Conservation (phyloP, 2,113 vertebrate genomes). For the Datnioides undecimradiatus region DNA sequence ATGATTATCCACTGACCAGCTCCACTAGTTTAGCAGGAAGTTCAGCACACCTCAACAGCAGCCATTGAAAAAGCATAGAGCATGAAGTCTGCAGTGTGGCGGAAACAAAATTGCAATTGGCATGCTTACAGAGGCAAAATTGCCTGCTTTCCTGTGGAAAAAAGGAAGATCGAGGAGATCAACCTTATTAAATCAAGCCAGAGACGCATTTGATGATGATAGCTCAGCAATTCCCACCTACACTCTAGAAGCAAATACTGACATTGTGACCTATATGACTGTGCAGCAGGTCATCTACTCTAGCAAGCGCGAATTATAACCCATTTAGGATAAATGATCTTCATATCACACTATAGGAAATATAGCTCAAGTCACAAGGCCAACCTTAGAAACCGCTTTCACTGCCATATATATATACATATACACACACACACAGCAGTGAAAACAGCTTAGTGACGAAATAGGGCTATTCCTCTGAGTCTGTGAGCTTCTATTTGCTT, state of each 20-base stretch:
- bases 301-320: conserved; percentile 41
- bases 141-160: background rate
- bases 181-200: conserved; percentile 20
- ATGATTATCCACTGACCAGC: conserved; percentile 36
- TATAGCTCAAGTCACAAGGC: conserved; percentile 45
- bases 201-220: conserved; percentile 24
- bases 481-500: conserved; percentile 28
- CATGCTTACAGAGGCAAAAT: background rate
- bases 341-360: conserved; percentile 14
- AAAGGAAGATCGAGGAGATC: conserved; percentile 22
- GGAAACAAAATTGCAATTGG: conserved; percentile 13
- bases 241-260: background rate
- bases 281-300: conserved; percentile 36
- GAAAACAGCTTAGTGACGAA: conserved; percentile 30
- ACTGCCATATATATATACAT: conserved; percentile 9
- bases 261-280: conserved; percentile 35
- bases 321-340: conserved; percentile 56
- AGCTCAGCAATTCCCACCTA: conserved; percentile 29
- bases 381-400: conserved; percentile 29
- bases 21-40: background rate
- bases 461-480: conserved; percentile 11
- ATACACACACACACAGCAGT: no score
- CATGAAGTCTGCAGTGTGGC: background rate
- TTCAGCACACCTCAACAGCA: conserved; percentile 33
- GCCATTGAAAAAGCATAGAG: conserved; percentile 23